Base-by-base conservation (phyloP, 2,797 vertebrate genomes). In the Clarias pachynema region DNA sequence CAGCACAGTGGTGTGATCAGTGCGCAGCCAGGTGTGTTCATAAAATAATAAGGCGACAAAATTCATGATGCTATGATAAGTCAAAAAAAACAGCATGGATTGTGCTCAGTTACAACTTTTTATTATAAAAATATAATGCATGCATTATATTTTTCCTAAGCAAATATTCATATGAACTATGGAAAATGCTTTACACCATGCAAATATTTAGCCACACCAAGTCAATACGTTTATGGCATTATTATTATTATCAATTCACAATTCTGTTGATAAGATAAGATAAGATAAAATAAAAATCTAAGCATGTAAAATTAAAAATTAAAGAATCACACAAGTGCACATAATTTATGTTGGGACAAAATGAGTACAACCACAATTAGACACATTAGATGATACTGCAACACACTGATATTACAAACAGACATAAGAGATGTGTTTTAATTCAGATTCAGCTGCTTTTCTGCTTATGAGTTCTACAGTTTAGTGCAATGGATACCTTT, bases 21-120 rank as follows among this genome's bases (percentile, higher is more conserved):
- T 69, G 84, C 83, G 84, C 83, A 84, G 85, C 88, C 90, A 91
- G 91, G 89, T 91, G 88, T 83, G 83, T 82, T 87, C 74, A 86
- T 84, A 83, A 89, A 87, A 79, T 80, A 89, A 85, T 34, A 86
- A 86, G 69, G 63, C 65, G 81, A 79, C 84, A 80, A 79, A 84
- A 81, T 73, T 40, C 86, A 88, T 87, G 80, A 84, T 75, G 81
- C 56, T 66, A 59, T 77, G 75, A 84, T n/a, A 80, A 70, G 81
- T 2, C 49, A 74, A 49, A 49, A 53, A 14, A 40, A 72, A n/a
- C 14, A n/a, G 24, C 12, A 79, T 40, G 37, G 34, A 6, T 60
- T 29, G 49, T 53, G 22, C 29, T 44, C 44, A 40, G 29, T 18
- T 29, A 22, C 18, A 85, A n/a, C 1, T 12, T 63, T 80, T 73